Base-by-base conservation (phyloP, 2,888 invertebrate genomes). In the Polyommatus icarus region DNA sequence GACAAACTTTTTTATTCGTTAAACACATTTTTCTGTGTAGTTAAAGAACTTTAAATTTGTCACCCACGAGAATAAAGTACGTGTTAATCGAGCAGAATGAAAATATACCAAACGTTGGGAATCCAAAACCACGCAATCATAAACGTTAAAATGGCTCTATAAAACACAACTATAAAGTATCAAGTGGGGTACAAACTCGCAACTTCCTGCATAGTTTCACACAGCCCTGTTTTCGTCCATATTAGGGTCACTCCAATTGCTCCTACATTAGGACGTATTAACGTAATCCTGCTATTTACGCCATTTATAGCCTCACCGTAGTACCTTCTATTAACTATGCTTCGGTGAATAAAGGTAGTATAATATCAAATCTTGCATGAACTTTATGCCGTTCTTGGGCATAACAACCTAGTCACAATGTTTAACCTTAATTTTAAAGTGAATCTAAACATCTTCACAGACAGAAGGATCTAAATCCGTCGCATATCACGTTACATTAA, bases 181-280 rank as follows among this genome's bases (percentile, higher is more conserved):
- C 73, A 73, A 75, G 59, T 73, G 18, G 18, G 57, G 72, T 59
- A 29, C 67, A 76, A 78, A 78, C 61, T 76, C 76, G 84, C 82
- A 78, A 83, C 85, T 86, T 91, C 90, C 91, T 88, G 83, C 82
- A 85, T 89, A 90, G 90, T 84, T 85, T 90, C 90, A 90, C 85
- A 83, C 84, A 78, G 79, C 77, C 73, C 81, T 80, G 83, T 84
- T 86, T 85, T 78, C 78, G 79, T 77, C 76, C 75, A 54, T 82
- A 88, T 87, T 86, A 84, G 83, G 90, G 89, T 86, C 90, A 85
- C 79, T 81, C 79, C 84, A 85, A 87, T 85, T 83, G 81, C 80
- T 78, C 75, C 76, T 67, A 80, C 77, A 82, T 80, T 78, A 79
- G 83, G 82, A 81, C 81, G 82, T 80, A 79, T 81, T 81, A 83